Evolutionary conservation across 2,797 vertebrate genomes (phyloP), one percentile per base, ranked within the genome.

Genomic region (Phrynocephalus vlangalii): DNA sequence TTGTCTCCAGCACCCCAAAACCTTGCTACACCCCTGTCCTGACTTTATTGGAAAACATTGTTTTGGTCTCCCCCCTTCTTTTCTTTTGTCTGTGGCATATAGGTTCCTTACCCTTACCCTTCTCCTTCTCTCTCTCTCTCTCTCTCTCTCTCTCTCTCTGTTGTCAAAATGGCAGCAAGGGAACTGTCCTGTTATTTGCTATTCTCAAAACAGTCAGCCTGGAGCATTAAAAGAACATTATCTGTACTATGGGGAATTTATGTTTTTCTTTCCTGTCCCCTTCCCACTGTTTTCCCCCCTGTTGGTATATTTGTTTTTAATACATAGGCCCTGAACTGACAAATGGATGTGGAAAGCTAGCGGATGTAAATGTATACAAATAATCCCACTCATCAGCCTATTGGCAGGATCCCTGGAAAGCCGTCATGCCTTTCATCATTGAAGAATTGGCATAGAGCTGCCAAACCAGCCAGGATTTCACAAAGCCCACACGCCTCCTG

Each of bases 161-260:
- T 26, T 79, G 81, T 76, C 63, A 70, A 86, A 78, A 85, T 89
- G 66, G 82, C 86, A 70, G 30, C 86, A 86, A 75, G 28, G 85
- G 72, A 76, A 73, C 60, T 79, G 89, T 81, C 70, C 1, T 1
- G 5, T 75, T 85, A 77, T 0, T 75, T 80, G 67, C 82, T 87
- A 33, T 90, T 77, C 77, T 85, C 67, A 3, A 89, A 83, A 82
- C 66, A 88, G 85, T 79, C 13, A 79, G 87, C 83, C 87, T 16
- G 68, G 4, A 22, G 79, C 73, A 28, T 1, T 86, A 88, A 84
- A 89, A 82, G 28, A 5, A 24, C 30, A 1, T 84, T 63, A 0
- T 68, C 20, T 2, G 67, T 85, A 56, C 70, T 67, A 0, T 0
- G 5, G 88, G 87, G 85, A 79, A 79, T 83, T 70, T n/a, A 63